A percentile compares a stretch with the other conserved stretches of the same genome.
These are phyloP conservation scores for Eurytoma adleriae DNA, from an alignment of 2,888 invertebrate species.

Conservation along the genomic window DNA sequence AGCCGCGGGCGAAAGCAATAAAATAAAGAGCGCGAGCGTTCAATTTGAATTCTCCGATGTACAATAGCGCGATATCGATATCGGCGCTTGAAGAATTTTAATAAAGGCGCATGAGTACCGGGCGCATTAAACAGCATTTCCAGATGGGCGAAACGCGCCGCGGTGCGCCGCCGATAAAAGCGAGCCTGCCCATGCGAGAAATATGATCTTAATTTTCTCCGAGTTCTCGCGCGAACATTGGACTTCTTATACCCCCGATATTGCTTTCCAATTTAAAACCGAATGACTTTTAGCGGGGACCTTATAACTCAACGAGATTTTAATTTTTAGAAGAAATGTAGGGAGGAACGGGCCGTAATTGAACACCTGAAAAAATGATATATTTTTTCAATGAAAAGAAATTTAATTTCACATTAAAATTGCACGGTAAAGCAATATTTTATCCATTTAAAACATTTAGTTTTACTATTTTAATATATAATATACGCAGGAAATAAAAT, in stretches of 20 bases:
- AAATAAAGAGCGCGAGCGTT: conserved; percentile 19
- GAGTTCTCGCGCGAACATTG: neutral
- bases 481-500: neutral
- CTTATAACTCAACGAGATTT: no score
- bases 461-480: no score
- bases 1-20: conserved; percentile 12
- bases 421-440: no score
- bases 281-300: neutral
- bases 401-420: no score
- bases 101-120: conserved; percentile 6
- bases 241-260: neutral
- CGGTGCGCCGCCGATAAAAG: conserved; percentile 7
- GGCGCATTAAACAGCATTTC: neutral
- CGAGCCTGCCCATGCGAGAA: conserved; percentile 9
- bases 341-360: neutral
- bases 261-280: conserved; percentile 2
- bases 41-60: conserved; percentile 21
- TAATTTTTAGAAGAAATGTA: neutral
- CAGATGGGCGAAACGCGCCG: neutral
- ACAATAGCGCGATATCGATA: conserved; percentile 14
- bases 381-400: no score
- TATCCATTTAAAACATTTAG: no score
- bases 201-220: conserved; percentile 37
- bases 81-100: conserved; percentile 26
- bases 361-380: neutral